phyloP scores from a whole-genome alignment of 2,797 vertebrate genomes.

The Catharus ustulatus region DNA sequence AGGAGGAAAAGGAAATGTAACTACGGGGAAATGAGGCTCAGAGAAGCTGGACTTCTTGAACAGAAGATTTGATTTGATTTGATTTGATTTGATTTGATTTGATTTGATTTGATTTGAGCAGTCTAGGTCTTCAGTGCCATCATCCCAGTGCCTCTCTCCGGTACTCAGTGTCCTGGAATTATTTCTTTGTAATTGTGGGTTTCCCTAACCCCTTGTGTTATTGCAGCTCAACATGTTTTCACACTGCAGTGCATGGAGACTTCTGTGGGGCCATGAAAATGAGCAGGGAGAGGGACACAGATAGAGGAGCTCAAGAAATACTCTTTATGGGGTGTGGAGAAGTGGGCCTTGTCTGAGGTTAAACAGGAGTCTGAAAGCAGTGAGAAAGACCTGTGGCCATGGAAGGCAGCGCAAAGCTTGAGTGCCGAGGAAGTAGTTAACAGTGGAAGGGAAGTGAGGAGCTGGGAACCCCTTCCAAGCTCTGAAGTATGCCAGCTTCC shows the following conservation, averaged over 20 bases:
- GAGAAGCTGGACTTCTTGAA: not conserved
- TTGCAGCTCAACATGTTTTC: accelerated
- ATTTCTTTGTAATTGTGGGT: not conserved
- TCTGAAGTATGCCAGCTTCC: not conserved
- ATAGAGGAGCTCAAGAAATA: not conserved
- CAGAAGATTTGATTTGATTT: not conserved
- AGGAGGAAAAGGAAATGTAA: not conserved
- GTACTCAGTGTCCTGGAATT: not conserved
- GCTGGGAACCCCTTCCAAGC: not conserved
- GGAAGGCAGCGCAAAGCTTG: not conserved
- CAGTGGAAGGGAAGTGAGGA: accelerated
- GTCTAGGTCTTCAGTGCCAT: not conserved
- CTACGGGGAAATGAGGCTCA: not conserved
- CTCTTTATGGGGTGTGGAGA: not conserved
- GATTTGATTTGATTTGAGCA: not conserved
- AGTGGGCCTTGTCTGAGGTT: not conserved
- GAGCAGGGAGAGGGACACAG: not conserved
- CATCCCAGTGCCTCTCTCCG: not conserved
- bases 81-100: not conserved
- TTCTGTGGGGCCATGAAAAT: not conserved
- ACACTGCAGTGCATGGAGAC: accelerated
- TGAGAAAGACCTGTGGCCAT: not conserved
- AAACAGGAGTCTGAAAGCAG: not conserved
- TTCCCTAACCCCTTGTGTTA: not conserved
- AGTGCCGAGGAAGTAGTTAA: not conserved